These are phyloP conservation scores for Eclectus roratus DNA, from an alignment of 2,113 vertebrate genomes.

Conservation along the genomic window DNA sequence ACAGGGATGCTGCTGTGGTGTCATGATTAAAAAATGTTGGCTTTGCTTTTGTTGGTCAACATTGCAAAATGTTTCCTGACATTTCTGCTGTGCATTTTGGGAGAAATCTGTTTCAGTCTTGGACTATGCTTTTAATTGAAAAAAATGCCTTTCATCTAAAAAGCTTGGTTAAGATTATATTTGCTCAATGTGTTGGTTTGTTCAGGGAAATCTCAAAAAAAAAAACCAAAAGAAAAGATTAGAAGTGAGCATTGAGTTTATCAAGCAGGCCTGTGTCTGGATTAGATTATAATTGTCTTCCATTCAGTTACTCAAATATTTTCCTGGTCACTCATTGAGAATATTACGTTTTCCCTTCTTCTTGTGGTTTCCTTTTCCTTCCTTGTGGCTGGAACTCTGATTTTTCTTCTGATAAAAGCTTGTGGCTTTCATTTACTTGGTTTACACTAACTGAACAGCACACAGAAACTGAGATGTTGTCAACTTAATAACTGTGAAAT, in stretches of 20 bases:
- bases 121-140: neutral
- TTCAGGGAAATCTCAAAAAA: neutral
- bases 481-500: neutral
- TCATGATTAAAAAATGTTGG: slow-evolving; percentile 54
- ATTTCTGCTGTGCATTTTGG: neutral
- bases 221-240: neutral
- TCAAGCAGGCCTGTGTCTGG: slow-evolving; percentile 30
- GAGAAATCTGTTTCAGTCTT: neutral
- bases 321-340: slow-evolving; percentile 45
- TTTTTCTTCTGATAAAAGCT: slow-evolving; percentile 20
- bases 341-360: slow-evolving; percentile 5
- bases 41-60: slow-evolving; percentile 29
- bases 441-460: neutral
- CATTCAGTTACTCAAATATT: slow-evolving; percentile 48
- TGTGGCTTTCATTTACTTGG: neutral
- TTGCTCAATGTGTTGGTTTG: neutral
- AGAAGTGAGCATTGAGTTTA: neutral
- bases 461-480: neutral
- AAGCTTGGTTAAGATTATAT: neutral
- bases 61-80: slow-evolving; percentile 12
- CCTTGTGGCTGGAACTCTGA: slow-evolving; percentile 3
- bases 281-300: slow-evolving; percentile 45
- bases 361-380: slow-evolving; percentile 20
- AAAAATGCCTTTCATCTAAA: neutral
- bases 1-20: neutral